phyloP scores from a whole-genome alignment of 2,888 invertebrate species.

The Drosophila fulvimacula region DNA sequence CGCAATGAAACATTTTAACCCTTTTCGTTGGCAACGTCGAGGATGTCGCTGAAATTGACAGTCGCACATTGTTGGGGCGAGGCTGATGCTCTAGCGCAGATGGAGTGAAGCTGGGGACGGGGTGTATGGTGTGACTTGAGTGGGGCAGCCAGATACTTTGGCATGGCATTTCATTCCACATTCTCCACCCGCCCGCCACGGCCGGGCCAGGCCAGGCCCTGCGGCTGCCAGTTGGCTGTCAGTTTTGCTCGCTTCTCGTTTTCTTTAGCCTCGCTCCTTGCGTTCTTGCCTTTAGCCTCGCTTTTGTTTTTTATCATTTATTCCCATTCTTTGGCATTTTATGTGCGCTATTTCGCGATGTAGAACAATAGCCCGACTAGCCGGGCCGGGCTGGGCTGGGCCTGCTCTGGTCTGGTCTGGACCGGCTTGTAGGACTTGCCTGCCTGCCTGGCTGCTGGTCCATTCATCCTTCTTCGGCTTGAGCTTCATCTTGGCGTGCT shows the following conservation, averaged over 20 bases:
- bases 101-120: background rate
- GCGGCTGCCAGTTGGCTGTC: constrained; percentile 72
- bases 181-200: constrained; percentile 27
- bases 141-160: constrained; percentile 45
- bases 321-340: constrained; percentile 76
- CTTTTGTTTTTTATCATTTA: constrained; percentile 68
- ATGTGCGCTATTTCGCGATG: constrained; percentile 78
- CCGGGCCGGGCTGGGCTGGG: constrained; percentile 9
- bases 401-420: constrained; percentile 12
- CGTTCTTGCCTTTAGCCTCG: constrained; percentile 25
- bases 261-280: constrained; percentile 22
- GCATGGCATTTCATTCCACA: constrained; percentile 61
- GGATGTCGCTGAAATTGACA: constrained; percentile 74
- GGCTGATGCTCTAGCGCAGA: constrained; percentile 20
- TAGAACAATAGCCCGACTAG: constrained; percentile 70
- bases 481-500: constrained; percentile 41
- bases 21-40: constrained; percentile 62
- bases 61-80: constrained; percentile 67
- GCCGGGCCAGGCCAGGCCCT: constrained; percentile 21
- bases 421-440: constrained; percentile 3
- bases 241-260: constrained; percentile 60
- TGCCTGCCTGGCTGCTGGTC: constrained; percentile 21
- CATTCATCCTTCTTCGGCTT: constrained; percentile 35
- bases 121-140: constrained; percentile 1
- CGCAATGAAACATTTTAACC: constrained; percentile 80